Percentiles rank a stretch among this genome's conserved stretches.
phyloP scores from a whole-genome alignment of 2,797 vertebrate genomes.

The Micrastur ruficollis region DNA sequence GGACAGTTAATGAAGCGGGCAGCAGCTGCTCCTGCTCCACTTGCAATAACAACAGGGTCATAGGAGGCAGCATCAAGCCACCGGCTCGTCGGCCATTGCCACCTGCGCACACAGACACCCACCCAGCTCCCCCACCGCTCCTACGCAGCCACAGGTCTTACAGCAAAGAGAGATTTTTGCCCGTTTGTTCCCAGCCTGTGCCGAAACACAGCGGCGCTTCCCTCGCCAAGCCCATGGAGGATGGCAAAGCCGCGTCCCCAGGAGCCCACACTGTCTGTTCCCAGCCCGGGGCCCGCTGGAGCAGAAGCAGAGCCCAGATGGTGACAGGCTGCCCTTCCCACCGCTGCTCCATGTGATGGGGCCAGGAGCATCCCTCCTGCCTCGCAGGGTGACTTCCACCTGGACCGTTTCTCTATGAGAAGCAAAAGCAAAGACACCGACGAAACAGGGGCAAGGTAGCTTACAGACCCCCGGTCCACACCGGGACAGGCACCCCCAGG shows the following conservation, averaged over 20 bases:
- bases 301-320: background rate
- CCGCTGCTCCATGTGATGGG: background rate
- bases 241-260: background rate
- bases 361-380: background rate
- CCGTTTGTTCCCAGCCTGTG: background rate
- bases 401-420: fast-evolving
- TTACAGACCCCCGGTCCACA: background rate
- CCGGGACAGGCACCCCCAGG: fast-evolving
- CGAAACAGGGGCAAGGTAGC: background rate
- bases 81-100: background rate
- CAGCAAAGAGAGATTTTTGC: fast-evolving
- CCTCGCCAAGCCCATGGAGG: fast-evolving
- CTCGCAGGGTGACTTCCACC: background rate
- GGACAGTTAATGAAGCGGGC: background rate
- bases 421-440: background rate
- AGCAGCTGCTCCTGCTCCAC: background rate
- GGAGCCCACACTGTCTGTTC: background rate
- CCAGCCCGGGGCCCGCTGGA: background rate
- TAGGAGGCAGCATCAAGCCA: background rate
- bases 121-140: background rate
- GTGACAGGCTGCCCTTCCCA: background rate
- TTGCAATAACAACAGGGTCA: fast-evolving
- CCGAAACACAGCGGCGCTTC: background rate
- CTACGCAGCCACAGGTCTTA: fast-evolving
- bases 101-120: background rate